Conservation (phyloP, 2,113 vertebrate species). For the Porphyrio hochstetteri region DNA sequence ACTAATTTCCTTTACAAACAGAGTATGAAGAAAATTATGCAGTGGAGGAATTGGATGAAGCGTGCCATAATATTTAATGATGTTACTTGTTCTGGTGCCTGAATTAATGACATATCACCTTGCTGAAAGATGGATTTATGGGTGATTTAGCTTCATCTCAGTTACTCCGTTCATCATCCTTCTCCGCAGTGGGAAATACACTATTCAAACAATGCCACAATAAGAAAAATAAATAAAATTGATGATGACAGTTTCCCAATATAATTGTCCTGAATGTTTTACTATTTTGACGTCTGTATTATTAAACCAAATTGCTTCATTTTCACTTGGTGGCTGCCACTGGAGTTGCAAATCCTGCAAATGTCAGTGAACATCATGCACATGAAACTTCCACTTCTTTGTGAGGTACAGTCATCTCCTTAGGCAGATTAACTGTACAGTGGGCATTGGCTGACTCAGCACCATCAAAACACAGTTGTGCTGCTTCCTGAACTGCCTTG, state of each 20-base stretch:
- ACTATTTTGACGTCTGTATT: background rate
- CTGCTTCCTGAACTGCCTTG: background rate
- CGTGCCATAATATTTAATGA: conserved; percentile 21
- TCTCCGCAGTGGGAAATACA: background rate
- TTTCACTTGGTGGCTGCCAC: background rate
- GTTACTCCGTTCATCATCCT: background rate
- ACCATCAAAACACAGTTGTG: background rate
- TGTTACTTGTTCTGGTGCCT: background rate
- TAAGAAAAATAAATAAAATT: conserved; percentile 33
- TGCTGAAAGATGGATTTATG: background rate
- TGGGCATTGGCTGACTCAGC: background rate
- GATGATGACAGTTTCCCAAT: background rate
- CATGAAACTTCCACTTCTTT: background rate
- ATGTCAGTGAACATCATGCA: background rate
- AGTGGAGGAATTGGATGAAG: background rate
- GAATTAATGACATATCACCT: conserved; percentile 18
- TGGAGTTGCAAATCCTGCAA: background rate
- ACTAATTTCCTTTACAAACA: conserved; percentile 29
- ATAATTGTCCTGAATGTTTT: conserved; percentile 16
- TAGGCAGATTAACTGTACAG: background rate
- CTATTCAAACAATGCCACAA: background rate
- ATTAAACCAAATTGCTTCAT: conserved; percentile 17
- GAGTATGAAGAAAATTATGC: conserved; percentile 37
- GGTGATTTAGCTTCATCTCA: conserved; percentile 12
- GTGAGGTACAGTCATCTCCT: background rate